These are phyloP conservation scores for Greenwoodochromis staneri DNA, from an alignment of 2,113 vertebrate genomes.

Conservation along the genomic window DNA sequence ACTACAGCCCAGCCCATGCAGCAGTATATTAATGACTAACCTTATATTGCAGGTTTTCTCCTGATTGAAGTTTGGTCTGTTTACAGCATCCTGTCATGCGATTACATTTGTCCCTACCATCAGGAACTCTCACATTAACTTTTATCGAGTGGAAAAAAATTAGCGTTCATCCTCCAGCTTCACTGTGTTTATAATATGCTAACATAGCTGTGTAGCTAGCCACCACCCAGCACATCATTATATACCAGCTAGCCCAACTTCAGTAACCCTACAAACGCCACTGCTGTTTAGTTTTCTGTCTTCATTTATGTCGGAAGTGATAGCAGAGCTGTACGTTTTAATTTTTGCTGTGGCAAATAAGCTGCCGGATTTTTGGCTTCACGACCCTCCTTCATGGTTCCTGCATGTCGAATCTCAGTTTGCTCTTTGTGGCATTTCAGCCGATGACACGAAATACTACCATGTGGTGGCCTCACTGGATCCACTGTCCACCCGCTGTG, in stretches of 20 bases:
- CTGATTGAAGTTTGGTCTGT: background rate
- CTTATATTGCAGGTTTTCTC: background rate
- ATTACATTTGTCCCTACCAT: background rate
- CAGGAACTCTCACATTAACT: background rate
- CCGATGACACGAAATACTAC: background rate
- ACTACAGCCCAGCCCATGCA: background rate
- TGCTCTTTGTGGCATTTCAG: rapidly evolving
- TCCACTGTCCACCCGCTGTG: background rate
- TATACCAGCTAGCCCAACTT: background rate
- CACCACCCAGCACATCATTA: background rate
- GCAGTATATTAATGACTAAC: background rate
- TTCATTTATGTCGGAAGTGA: background rate
- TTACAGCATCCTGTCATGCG: background rate
- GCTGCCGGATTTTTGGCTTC: background rate
- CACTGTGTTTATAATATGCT: background rate
- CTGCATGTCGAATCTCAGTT: background rate
- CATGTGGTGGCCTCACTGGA: background rate
- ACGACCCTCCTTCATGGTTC: background rate
- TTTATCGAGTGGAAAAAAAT: background rate
- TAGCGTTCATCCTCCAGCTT: background rate
- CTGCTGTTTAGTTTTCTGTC: background rate
- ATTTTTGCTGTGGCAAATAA: background rate
- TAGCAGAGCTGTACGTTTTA: background rate
- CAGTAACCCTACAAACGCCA: background rate
- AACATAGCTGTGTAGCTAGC: background rate